These are phyloP conservation scores for Gila orcuttii DNA, from an alignment of 2,113 vertebrate genomes.

Conservation along the genomic window DNA sequence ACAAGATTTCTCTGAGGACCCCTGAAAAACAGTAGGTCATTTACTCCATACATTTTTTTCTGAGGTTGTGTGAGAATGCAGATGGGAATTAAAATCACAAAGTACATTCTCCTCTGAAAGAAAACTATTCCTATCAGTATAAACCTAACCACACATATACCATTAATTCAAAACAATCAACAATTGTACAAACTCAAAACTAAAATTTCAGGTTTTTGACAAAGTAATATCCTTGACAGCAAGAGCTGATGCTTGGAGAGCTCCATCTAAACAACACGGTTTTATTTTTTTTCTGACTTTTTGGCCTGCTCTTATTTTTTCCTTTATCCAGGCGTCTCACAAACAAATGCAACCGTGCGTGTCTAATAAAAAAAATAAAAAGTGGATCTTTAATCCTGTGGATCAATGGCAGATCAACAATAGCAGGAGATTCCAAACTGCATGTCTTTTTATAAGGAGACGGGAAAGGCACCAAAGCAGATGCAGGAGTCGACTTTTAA, in stretches of 20 bases:
- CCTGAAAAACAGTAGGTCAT: neutral
- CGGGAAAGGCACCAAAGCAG: neutral
- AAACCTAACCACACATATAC: neutral
- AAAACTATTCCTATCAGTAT: neutral
- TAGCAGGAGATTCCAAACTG: neutral
- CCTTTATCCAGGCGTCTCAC: neutral
- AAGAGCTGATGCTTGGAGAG: slow-evolving; percentile 9
- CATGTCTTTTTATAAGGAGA: neutral
- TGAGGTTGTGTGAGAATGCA: neutral
- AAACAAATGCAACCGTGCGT: neutral
- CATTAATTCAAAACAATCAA: neutral
- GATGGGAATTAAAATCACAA: neutral
- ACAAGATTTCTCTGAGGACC: neutral
- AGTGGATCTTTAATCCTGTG: neutral
- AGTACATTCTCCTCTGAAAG: neutral
- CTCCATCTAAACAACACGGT: neutral
- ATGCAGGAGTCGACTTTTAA: neutral
- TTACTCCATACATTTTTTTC: neutral
- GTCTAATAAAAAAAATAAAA: neutral
- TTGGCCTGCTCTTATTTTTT: neutral
- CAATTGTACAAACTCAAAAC: neutral
- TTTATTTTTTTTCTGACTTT: neutral
- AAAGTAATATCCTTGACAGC: neutral
- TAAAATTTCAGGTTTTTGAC: neutral
- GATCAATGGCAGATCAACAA: slow-evolving; percentile 10